A percentile compares a stretch with the other conserved stretches of the same genome.
Conservation (phyloP, 2,797 vertebrate genomes). For the Liasis olivaceus region DNA sequence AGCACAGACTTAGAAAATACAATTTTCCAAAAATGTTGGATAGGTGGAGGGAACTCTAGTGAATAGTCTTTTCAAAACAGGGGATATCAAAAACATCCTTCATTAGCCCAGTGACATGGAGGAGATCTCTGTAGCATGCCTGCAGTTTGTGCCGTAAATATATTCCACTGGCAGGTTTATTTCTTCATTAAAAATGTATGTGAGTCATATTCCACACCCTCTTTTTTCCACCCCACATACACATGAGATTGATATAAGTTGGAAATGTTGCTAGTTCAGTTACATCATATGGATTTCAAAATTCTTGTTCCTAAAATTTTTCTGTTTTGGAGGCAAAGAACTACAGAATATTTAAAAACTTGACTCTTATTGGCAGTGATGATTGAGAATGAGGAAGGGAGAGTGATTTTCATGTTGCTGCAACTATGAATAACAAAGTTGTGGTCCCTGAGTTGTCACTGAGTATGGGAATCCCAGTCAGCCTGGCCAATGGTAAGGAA, state of each 20-base stretch:
- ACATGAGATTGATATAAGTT: slow-evolving; percentile 61
- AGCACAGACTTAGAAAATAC: background rate
- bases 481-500: background rate
- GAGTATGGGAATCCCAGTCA: background rate
- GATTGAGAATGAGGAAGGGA: background rate
- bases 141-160: slow-evolving; percentile 58
- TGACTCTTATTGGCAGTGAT: background rate
- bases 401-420: background rate
- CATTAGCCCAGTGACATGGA: slow-evolving; percentile 54
- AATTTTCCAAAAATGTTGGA: background rate
- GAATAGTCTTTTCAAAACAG: slow-evolving; percentile 61
- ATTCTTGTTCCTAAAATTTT: background rate
- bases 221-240: slow-evolving; percentile 43
- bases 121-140: slow-evolving; percentile 55
- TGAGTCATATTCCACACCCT: slow-evolving; percentile 16
- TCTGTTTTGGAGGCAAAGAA: background rate
- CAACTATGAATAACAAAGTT: background rate
- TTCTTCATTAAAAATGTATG: slow-evolving; percentile 71
- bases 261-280: slow-evolving; percentile 4
- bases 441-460: background rate
- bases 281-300: background rate
- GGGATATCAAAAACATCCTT: slow-evolving; percentile 66
- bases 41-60: slow-evolving; percentile 53
- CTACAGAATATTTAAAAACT: background rate
- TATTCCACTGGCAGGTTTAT: slow-evolving; percentile 67